Conservation (phyloP, 2,113 vertebrate species). For the Trochalopteron elliotii region DNA sequence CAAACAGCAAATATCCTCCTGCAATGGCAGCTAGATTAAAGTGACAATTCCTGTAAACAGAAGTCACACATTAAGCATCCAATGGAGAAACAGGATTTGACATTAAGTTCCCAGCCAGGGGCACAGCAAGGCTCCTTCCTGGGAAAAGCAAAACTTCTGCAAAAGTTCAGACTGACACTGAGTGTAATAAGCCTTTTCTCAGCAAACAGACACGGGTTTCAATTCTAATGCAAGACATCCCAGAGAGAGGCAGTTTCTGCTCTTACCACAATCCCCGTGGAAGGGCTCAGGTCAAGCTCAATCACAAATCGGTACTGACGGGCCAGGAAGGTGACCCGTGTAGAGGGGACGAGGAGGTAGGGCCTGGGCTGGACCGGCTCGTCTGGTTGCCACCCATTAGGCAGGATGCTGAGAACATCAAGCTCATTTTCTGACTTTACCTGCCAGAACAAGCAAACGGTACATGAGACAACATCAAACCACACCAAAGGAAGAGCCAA, state of each 20-base stretch:
- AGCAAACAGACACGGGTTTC: rapidly evolving
- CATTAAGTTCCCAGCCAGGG: neutral
- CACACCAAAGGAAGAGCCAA: no score
- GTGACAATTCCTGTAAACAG: neutral
- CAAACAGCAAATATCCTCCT: neutral
- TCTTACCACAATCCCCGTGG: slow-evolving; percentile 95
- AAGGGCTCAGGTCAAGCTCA: slow-evolving; percentile 95
- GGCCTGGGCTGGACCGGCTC: slow-evolving; percentile 74
- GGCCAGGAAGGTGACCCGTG: slow-evolving; percentile 91
- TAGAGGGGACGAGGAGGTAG: slow-evolving; percentile 88
- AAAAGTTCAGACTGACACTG: neutral
- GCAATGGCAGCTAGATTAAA: neutral
- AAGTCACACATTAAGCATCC: neutral
- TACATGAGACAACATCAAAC: rapidly evolving
- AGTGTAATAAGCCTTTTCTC: neutral
- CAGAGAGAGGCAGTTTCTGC: neutral
- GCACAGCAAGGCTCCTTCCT: neutral
- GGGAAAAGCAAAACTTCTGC: neutral
- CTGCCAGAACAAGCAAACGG: slow-evolving; percentile 45
- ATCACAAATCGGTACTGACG: slow-evolving; percentile 96
- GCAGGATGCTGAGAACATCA: slow-evolving; percentile 89
- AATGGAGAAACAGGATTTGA: neutral
- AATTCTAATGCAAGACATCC: neutral
- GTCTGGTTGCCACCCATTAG: slow-evolving; percentile 91
- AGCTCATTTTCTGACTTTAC: slow-evolving; percentile 86